Base-by-base conservation (phyloP, 1,140 invertebrate species). In the Ceratoteleas bidentatus region DNA sequence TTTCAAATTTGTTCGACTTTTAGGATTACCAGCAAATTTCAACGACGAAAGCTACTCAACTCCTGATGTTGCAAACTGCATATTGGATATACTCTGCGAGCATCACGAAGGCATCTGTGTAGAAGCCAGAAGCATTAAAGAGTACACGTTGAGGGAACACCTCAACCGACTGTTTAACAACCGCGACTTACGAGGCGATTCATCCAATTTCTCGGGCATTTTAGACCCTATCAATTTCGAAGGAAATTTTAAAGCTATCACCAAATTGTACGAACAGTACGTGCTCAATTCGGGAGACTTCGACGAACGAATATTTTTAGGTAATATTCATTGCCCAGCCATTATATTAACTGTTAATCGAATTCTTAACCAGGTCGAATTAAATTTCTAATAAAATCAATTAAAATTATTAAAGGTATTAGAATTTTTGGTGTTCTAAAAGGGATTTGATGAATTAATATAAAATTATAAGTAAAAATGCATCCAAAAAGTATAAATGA, bases 301-400 rank as follows among this genome's bases (percentile, higher is more conserved):
- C 91, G 98, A 99, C 88, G 98, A 99, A 91, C 94, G 98, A 87
- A 97, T 99, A 87, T 98, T 99, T 92, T 93, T 96, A 90, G 94
- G 95, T 95, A 92, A 92, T 91, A 52, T 52, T 49, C 81, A 72
- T 54, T 94, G 94, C 0, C 94, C 94, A 10, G 94, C 94, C 91
- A 94, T 94, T 93, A 95, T 94, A 92, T 95, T 94, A 43, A 94
- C 94, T 9, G 93, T 91, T 90, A 95, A 86, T 72, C 94, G 94
- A 57, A 95, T 90, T 34, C 92, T 91, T 91, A 95, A 88, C 90
- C 85, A 6, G 94, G 94, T 6, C 93, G 94, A 91, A 95, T 95
- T 47, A 93, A 38, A 90, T 92, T 92, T 83, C 92, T 93, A 90
- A 93, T 93, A 58, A 90, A 90, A 93, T 93, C 92, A 92, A 93